phyloP scores from a whole-genome alignment of 1,140 invertebrate genomes.

The Drosophila ogumai region DNA sequence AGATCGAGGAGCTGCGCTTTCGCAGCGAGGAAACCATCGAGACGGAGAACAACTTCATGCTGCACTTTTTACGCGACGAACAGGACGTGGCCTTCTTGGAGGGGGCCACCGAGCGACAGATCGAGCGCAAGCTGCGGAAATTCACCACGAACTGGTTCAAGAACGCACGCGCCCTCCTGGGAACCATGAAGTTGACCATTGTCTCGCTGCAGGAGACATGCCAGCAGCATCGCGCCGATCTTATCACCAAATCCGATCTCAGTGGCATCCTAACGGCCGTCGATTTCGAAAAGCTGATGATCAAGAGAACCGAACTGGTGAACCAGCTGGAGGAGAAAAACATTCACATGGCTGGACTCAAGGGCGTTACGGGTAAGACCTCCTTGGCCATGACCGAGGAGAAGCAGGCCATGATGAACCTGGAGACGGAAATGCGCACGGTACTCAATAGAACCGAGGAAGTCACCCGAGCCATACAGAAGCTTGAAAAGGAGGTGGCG shows the following conservation, averaged over 20 bases:
- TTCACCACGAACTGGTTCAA: constrained; percentile 81
- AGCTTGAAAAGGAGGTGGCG: constrained; percentile 71
- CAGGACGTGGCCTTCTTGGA: constrained; percentile 63
- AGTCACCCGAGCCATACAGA: constrained; percentile 60
- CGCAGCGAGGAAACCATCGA: constrained; percentile 73
- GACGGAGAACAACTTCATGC: constrained; percentile 73
- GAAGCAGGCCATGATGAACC: constrained; percentile 75
- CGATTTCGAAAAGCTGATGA: constrained; percentile 85
- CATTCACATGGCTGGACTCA: constrained; percentile 79
- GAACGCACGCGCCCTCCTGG: constrained; percentile 70
- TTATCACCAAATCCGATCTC: constrained; percentile 80
- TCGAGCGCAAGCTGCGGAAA: constrained; percentile 77
- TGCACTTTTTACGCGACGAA: constrained; percentile 75
- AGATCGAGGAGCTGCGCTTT: constrained; percentile 73
- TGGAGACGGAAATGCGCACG: constrained; percentile 69
- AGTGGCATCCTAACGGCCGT: constrained; percentile 84
- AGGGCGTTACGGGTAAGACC: constrained; percentile 83
- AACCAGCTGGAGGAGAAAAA: constrained; percentile 84
- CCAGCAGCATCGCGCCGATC: constrained; percentile 69
- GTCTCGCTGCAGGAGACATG: constrained; percentile 76
- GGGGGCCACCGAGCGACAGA: constrained; percentile 71
- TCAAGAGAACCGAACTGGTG: constrained; percentile 83
- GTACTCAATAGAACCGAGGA: constrained; percentile 64
- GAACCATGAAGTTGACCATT: constrained; percentile 77
- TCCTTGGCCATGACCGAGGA: constrained; percentile 77